phyloP scores from a whole-genome alignment of 2,113 vertebrate species.

The Probosciger aterrimus region DNA sequence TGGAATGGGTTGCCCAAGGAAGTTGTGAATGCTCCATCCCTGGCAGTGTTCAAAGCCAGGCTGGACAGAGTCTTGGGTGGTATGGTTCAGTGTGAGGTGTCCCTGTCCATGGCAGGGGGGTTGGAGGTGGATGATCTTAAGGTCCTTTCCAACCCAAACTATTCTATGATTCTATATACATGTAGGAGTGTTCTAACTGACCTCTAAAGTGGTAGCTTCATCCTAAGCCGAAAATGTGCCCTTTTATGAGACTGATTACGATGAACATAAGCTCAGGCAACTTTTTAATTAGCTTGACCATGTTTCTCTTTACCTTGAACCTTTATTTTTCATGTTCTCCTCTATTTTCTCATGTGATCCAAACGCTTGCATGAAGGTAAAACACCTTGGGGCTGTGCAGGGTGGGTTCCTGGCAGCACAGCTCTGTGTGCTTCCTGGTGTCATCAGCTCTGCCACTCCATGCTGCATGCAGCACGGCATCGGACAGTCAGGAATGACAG shows the following conservation, averaged over 20 bases:
- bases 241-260: background rate
- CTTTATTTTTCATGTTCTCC: background rate
- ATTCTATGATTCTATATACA: background rate
- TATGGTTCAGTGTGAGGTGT: background rate
- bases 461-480: background rate
- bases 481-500: background rate
- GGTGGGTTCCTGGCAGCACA: background rate
- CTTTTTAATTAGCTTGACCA: background rate
- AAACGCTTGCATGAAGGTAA: background rate
- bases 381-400: background rate
- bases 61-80: background rate
- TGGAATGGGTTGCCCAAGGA: background rate
- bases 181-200: background rate
- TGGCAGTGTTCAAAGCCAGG: background rate
- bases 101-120: background rate
- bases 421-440: background rate
- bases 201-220: background rate
- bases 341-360: background rate
- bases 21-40: background rate
- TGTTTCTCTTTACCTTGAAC: background rate
- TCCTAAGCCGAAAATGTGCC: background rate
- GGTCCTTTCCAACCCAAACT: background rate
- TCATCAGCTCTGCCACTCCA: background rate
- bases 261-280: background rate
- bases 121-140: background rate